Evolutionary conservation across 2,797 vertebrate genomes (phyloP), one percentile per base, ranked within the genome.

Genomic region (Argya squamiceps): DNA sequence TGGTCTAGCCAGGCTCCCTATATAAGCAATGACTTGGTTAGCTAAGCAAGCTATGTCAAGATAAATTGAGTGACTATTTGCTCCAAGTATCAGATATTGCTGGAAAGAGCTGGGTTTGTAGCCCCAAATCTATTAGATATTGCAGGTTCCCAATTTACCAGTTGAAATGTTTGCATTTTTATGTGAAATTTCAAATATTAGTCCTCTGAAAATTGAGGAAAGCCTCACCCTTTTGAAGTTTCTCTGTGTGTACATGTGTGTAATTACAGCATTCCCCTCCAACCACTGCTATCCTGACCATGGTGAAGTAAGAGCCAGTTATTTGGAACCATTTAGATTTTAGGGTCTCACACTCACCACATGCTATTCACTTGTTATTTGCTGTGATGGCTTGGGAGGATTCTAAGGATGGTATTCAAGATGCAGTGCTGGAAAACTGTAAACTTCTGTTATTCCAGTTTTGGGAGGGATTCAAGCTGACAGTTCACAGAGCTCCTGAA

Each of bases 401-500:
- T 63, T 39, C n/a, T 18, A 32, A 26, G 64, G 79, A 59, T 80
- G 64, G 20, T 12, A 34, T 46, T 67, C 47, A 60, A 64, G 75
- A 67, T 0, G 3, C 67, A 43, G 13, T 11, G 32, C 70, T 62
- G 59, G n/a, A n/a, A 74, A 88, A 89, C 73, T 32, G 52, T 52
- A 43, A 95, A 84, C 59, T 91, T 91, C 60, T 64, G 69, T 59
- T 73, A 39, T 14, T 69, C 67, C 62, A 2, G 78, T 95, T 83
- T 71, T 70, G 92, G 75, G 89, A 85, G 60, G 16, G 26, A 92
- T 84, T 90, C 65, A 81, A 86, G 79, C 65, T 59, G 70, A 78
- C 79, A 56, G 82, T 79, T 90, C 94, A 8, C 55, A 93, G 93
- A 83, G 82, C 94, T 93, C 89, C 88, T 75, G 89, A 92, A 93